A percentile compares a stretch with the other conserved stretches of the same genome.
phyloP scores from a whole-genome alignment of 2,888 invertebrate species.

The Apodemia hepburni region DNA sequence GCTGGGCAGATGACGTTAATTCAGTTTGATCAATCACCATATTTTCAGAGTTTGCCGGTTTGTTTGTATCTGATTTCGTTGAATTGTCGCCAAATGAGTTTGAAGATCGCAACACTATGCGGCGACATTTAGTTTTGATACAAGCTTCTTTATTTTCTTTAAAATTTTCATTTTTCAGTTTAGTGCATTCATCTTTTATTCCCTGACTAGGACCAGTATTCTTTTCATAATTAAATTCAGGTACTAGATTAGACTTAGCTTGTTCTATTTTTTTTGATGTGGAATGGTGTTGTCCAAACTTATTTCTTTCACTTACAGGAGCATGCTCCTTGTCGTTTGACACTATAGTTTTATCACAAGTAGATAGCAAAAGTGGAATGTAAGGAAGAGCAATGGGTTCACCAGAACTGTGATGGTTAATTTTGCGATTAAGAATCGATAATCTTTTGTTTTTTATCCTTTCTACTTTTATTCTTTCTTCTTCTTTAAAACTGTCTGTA shows the following conservation, averaged over 20 bases:
- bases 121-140: conserved; percentile 32
- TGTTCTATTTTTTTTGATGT: background rate
- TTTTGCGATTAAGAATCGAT: conserved; percentile 52
- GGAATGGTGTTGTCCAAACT: too few species aligned
- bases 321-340: conserved; percentile 28
- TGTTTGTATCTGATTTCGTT: too few species aligned
- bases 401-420: conserved; percentile 38
- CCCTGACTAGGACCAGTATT: background rate
- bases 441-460: conserved; percentile 52
- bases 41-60: too few species aligned
- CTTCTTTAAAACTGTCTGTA: conserved; percentile 31
- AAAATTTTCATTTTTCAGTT: background rate
- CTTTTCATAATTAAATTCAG: background rate
- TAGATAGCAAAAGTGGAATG: conserved; percentile 32
- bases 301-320: background rate
- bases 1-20: too few species aligned
- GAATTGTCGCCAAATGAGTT: conserved; percentile 27
- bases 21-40: too few species aligned
- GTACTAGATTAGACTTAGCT: background rate
- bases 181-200: background rate
- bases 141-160: conserved; percentile 43
- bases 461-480: conserved; percentile 33
- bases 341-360: conserved; percentile 22
- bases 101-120: conserved; percentile 48
- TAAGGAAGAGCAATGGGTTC: conserved; percentile 53